A percentile compares a stretch with the other conserved stretches of the same genome.
Conservation (phyloP, 53 echinoderm and acorn worm genomes). For the Holothuria scabra region DNA sequence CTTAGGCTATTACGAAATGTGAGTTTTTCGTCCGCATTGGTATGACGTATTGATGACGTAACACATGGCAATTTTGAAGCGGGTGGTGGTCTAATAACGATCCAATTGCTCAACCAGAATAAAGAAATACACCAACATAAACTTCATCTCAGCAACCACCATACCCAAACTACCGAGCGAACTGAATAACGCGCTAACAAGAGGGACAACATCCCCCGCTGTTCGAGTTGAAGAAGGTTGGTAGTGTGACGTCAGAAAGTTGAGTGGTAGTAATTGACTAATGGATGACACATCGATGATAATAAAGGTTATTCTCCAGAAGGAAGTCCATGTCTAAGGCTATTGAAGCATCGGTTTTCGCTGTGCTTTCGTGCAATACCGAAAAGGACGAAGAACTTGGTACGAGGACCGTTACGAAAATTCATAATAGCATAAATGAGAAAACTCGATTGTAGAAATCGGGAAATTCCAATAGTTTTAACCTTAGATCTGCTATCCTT, state of each 20-base stretch:
- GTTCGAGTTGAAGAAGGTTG: constrained; percentile 4
- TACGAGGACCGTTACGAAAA: too few species aligned
- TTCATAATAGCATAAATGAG: too few species aligned
- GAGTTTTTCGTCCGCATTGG: too few species aligned
- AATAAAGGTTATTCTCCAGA: too few species aligned
- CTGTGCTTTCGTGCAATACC: too few species aligned
- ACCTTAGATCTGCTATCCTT: too few species aligned
- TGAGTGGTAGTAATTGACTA: constrained; percentile 13
- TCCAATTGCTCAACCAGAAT: neutral
- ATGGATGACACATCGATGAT: constrained; percentile 16
- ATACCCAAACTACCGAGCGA: neutral
- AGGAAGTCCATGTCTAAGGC: too few species aligned
- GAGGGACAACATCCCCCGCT: constrained; percentile 6
- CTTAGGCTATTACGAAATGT: too few species aligned
- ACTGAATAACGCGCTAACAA: neutral
- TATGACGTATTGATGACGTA: constrained; percentile 16
- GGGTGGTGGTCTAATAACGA: constrained; percentile 1
- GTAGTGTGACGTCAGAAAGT: neutral
- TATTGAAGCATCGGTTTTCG: too few species aligned
- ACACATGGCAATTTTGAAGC: neutral
- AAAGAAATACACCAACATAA: neutral
- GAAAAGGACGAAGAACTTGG: too few species aligned
- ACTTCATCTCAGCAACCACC: neutral
- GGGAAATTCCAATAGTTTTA: too few species aligned
- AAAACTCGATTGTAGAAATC: too few species aligned